Evolutionary conservation across 92 coral and sea anemone species (phyloP), one percentile per base, ranked within the genome.

Genomic region (Virgularia gustaviana): DNA sequence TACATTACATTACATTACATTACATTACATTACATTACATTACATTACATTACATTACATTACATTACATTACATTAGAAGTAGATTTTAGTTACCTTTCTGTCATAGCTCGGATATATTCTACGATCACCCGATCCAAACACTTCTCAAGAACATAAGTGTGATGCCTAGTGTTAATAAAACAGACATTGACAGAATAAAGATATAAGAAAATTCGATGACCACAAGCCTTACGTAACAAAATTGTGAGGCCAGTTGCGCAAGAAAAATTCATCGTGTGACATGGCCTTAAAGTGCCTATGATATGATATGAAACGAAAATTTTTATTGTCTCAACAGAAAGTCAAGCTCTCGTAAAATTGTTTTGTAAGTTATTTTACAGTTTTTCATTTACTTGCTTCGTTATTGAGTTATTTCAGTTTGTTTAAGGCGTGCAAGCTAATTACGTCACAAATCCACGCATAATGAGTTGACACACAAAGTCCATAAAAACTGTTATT

Each of bases 41-140:
- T 38, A 38, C 72, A 65, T 63, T 15, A 0, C 54, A 10, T 63
- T 34, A 1, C 70, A 63, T 63, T 0, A 63, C 70, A 28, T 63
- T 15, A 33, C 54, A 34, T 63, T 33, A 28, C 0, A 2, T 63
- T 30, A 28, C 56, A 61, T 62, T 16, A 13, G 0, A 3, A 10
- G 27, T 18, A 13, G 29, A 4, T 34, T 13, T 28, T 9, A 47
- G 78, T 55, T 66, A 89, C 96, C 89, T 91, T 78, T 83, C 89
- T 70, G 89, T 81, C 77, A 91, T 85, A 6, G 97, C 97, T 44
- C 88, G 61, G 60, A 91, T 85, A 66, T 91, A 91, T 66, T 81
- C 89, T 39, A 86, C 52, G 12, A 91, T 64, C 29, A 86, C 88
- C 33, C 70, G 85, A 66, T 83, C 82, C 35, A 88, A 78, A 12